Evolutionary conservation across 2,888 invertebrate genomes (phyloP).

Genomic region (Nycteola revayana): DNA sequence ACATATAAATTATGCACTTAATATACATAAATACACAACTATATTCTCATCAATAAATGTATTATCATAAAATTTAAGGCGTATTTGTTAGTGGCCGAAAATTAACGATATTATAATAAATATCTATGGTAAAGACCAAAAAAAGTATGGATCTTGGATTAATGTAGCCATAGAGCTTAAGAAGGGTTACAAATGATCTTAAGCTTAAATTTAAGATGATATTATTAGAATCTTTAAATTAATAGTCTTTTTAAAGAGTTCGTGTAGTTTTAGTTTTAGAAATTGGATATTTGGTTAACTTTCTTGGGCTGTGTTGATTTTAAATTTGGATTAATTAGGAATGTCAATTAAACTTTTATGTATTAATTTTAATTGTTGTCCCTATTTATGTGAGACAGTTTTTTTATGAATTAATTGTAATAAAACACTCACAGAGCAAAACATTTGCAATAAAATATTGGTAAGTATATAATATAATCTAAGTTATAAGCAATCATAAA

Average conservation of each 20-base stretch:
- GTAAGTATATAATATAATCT: no score
- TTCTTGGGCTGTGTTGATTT: no score
- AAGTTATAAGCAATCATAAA: no score
- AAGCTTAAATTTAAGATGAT: conserved; percentile 11
- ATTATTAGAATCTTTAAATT: conserved; percentile 16
- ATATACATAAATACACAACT: not conserved
- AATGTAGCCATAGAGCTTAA: no score
- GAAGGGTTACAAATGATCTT: no score
- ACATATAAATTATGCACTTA: conserved; percentile 1
- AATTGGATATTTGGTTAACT: not conserved
- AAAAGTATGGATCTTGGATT: conserved; percentile 2
- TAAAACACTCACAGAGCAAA: no score
- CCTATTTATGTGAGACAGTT: no score
- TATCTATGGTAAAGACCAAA: conserved; percentile 5
- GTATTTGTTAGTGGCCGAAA: conserved; percentile 9
- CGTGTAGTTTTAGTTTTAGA: conserved; percentile 2
- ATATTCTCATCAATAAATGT: conserved; percentile 12
- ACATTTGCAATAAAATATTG: no score
- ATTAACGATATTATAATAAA: conserved; percentile 10
- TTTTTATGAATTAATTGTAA: no score
- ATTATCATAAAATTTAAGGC: conserved; percentile 11
- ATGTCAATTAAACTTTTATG: no score
- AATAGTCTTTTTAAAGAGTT: conserved; percentile 3
- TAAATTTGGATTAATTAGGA: no score
- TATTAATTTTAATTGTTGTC: no score